A percentile compares a stretch with the other conserved stretches of the same genome.
phyloP scores from a whole-genome alignment of 92 coral and sea anemone genomes.

The Isaurus tuberculatus region DNA sequence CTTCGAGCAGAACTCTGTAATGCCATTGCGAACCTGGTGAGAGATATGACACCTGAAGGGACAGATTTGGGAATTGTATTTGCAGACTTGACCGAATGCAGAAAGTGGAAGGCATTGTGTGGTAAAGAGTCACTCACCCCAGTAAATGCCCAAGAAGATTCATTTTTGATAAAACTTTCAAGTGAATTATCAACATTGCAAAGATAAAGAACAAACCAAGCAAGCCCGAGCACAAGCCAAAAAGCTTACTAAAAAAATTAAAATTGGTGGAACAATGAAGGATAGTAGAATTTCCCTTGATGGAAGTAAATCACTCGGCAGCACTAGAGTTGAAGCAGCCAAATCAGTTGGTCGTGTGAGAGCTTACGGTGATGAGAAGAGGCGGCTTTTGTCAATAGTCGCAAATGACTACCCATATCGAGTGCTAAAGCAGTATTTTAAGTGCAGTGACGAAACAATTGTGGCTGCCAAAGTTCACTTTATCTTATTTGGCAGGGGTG shows the following conservation, averaged over 20 bases:
- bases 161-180: slow-evolving; percentile 31
- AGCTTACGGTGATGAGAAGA: slow-evolving; percentile 36
- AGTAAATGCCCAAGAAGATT: slow-evolving; percentile 9
- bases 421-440: slow-evolving; percentile 7
- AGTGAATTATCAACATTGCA: slow-evolving; percentile 44
- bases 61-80: neutral
- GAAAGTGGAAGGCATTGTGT: slow-evolving; percentile 16
- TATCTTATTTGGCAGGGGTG: slow-evolving; percentile 55
- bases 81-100: slow-evolving; percentile 13
- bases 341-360: slow-evolving; percentile 42
- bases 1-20: slow-evolving; percentile 10
- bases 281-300: slow-evolving; percentile 25
- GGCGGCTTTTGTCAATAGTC: slow-evolving; percentile 33
- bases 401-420: slow-evolving; percentile 35
- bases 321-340: slow-evolving; percentile 42
- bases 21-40: slow-evolving; percentile 22
- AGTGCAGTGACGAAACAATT: slow-evolving; percentile 21
- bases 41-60: slow-evolving; percentile 29
- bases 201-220: slow-evolving; percentile 35
- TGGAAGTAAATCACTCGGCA: slow-evolving; percentile 31
- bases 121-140: slow-evolving; percentile 14
- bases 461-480: slow-evolving; percentile 59
- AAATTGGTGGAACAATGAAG: slow-evolving; percentile 24
- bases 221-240: slow-evolving; percentile 20
- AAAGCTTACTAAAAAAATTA: slow-evolving; percentile 12